Evolutionary conservation across 2,113 vertebrate genomes (phyloP), one percentile per base, ranked within the genome.

Genomic region (Gavialis gangeticus): DNA sequence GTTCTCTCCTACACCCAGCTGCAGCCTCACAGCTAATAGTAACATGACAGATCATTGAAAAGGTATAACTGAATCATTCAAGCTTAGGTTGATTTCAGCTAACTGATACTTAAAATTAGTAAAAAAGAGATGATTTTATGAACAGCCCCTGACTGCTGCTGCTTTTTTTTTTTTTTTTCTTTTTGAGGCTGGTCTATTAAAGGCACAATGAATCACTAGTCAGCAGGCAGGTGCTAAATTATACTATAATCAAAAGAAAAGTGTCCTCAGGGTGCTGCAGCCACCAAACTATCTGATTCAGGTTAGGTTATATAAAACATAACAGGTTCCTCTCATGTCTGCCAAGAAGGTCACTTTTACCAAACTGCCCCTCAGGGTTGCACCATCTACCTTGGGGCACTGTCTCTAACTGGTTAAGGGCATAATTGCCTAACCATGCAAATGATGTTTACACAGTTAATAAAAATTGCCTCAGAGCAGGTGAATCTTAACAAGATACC

Each of bases 251-350:
- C 34, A 21, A 67, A 54, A 46, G 62, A 81, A 71, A 77, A n/a
- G 12, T 4, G 3, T 0, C 4, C 18, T 89, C 62, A 57, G 1
- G 0, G 6, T 4, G 25, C 64, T 86, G 80, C 59, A 6, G 21
- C 37, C 13, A 16, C 12, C 2, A 12, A 73, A 24, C 46, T 46
- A 30, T 22, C 34, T 24, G 11, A 12, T 24, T 46, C 24, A 22
- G 34, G 69, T 34, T 22, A 13, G 21, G 12, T 46, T 46, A 78
- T 59, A 82, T 83, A 64, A 13, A 28, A 75, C 12, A 1, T 59
- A 10, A 25, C 9, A 60, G 30, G 37, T 17, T 78, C n/a, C 56
- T 60, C 57, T 85, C 46, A n/a, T 46, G 4, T 3, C 27, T 27
- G 46, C 27, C 46, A 17, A 46, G 24, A 19, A 19, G 12, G 67